Base-by-base conservation (phyloP, 2,797 vertebrate genomes). In the Linurgus olivaceus region DNA sequence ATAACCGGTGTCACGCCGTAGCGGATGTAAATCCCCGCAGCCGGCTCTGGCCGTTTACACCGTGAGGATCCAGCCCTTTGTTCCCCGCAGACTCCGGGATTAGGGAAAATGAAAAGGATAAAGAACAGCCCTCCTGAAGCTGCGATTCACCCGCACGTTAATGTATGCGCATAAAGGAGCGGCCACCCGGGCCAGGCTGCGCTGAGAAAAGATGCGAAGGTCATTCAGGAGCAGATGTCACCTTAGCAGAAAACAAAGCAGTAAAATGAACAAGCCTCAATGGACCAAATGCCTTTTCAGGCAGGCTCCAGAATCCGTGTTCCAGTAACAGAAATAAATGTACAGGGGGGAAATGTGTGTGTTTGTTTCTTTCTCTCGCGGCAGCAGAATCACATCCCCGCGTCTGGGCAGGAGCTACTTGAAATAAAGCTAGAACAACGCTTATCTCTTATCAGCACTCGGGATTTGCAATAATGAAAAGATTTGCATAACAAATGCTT, bases 171-270 rank as follows among this genome's bases (percentile, higher is more conserved):
- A 97, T 96, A 95, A 94, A 96, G 95, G 96, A 86, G 82, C 51
- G 93, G 95, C 90, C 94, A 95, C 92, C 92, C 92, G 86, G 88
- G 95, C 95, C 95, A 95, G 92, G 88, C 93, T 85, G 92, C 65
- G 0, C 54, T 40, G 91, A 96, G 96, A 95, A 97, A 97, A 96
- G 96, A 94, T 95, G 94, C 94, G 87, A 95, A 97, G 97, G 97
- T 97, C 97, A 96, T 96, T 96, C 89, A 95, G 96, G 97, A 97
- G 97, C 97, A 97, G 96, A 97, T 97, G 97, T 97, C 97, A 97
- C 90, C 92, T 96, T 95, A 95, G 94, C 93, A 91, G 95, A 97
- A 96, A 96, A 97, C 96, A 96, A 95, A 96, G 93, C 95, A 86
- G 91, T 79, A 90, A 97, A 97, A 97, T 96, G 94, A 97, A 96